Evolutionary conservation across 2,797 vertebrate species (phyloP).

Genomic region (Australoheros facetus): DNA sequence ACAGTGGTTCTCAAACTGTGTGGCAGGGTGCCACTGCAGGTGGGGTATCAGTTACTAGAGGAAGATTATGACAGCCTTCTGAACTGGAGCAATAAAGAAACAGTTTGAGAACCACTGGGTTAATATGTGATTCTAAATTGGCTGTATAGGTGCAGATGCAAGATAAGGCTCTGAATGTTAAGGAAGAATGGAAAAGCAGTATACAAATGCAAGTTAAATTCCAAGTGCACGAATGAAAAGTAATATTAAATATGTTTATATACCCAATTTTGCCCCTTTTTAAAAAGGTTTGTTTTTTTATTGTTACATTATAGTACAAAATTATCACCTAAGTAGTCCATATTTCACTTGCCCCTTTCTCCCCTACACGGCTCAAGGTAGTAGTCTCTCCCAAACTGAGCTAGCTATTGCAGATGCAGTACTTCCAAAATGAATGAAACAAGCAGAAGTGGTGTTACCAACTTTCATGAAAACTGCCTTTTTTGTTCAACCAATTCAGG

Average conservation of each 20-base stretch:
- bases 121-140: no score
- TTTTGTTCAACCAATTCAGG: not conserved
- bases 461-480: not conserved
- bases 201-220: not conserved
- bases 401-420: no score
- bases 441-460: not conserved
- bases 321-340: not conserved
- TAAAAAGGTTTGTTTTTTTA: not conserved
- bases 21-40: no score
- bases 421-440: no score
- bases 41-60: not conserved
- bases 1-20: not conserved
- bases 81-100: not conserved
- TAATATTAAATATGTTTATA: not conserved
- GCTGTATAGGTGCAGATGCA: not conserved
- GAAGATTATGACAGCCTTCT: not conserved
- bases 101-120: not conserved
- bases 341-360: no score
- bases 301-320: not conserved
- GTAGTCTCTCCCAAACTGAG: no score
- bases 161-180: not conserved
- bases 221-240: not conserved
- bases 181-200: not conserved
- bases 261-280: not conserved
- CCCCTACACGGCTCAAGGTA: no score